phyloP scores from a whole-genome alignment of 2,797 vertebrate genomes.

The Halcyon chelicuti region DNA sequence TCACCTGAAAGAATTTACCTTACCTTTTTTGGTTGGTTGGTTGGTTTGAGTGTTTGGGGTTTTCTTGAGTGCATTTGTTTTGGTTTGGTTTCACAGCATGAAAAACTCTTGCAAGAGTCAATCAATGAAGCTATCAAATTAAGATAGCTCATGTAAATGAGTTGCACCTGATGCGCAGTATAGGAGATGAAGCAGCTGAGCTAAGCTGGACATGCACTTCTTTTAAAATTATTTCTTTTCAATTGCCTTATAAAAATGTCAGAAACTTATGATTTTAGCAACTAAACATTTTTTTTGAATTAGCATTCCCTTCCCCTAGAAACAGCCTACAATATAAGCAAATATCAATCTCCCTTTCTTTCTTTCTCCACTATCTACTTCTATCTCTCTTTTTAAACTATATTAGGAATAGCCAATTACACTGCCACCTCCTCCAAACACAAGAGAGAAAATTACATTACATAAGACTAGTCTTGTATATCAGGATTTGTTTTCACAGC shows the following conservation, averaged over 20 bases:
- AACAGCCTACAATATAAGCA: neutral
- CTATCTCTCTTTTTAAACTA: neutral
- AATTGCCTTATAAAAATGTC: neutral
- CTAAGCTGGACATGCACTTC: neutral
- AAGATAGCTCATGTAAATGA: neutral
- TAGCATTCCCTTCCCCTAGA: neutral
- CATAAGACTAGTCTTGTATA: neutral
- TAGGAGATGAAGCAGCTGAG: neutral
- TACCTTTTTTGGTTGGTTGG: too few species aligned
- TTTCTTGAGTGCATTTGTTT: accelerated
- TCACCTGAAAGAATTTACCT: neutral
- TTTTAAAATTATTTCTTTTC: neutral
- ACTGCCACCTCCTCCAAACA: neutral
- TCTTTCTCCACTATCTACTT: neutral
- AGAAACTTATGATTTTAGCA: neutral
- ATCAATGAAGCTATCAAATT: neutral
- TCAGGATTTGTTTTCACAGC: neutral
- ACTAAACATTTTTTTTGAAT: neutral
- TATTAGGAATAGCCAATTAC: neutral
- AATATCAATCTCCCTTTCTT: neutral
- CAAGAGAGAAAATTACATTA: neutral
- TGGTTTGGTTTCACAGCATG: neutral
- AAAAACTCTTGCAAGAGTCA: neutral
- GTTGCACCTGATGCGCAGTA: neutral
- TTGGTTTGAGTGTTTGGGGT: neutral